A percentile compares a stretch with the other conserved stretches of the same genome.
phyloP scores from a whole-genome alignment of 37 sponge, comb jelly and placozoan species.

The Oopsacas minuta region DNA sequence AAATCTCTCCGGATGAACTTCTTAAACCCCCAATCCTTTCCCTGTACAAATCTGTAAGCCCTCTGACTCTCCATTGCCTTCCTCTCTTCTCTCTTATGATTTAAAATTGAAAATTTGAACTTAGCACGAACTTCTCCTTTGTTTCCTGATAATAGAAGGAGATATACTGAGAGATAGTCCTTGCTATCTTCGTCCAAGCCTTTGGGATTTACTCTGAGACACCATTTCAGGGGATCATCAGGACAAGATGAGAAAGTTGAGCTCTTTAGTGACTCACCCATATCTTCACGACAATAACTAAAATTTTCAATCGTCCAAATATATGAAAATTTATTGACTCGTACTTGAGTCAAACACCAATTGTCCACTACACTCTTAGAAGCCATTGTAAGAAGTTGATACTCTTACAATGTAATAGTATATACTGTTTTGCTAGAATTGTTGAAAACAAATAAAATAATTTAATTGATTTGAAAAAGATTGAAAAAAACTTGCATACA shows the following conservation, averaged over 20 bases:
- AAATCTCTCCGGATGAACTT: constrained; percentile 96
- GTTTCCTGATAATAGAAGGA: constrained; percentile 72
- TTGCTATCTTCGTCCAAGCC: constrained; percentile 94
- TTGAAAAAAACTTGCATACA: no score
- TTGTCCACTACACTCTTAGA: constrained; percentile 63
- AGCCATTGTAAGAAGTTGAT: no score
- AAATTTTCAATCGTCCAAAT: constrained; percentile 98
- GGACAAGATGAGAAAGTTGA: constrained; percentile 70
- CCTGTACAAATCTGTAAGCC: constrained; percentile 93
- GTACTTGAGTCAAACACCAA: constrained; percentile 90
- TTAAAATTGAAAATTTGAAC: constrained; percentile 94
- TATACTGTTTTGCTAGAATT: no score
- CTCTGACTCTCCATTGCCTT: constrained; percentile 99
- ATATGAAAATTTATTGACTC: constrained; percentile 84
- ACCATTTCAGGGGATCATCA: constrained; percentile 86
- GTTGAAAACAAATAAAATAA: no score
- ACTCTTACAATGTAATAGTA: no score
- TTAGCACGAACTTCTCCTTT: constrained; percentile 89
- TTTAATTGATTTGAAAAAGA: no score
- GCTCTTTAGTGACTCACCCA: constrained; percentile 88
- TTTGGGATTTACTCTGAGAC: constrained; percentile 89
- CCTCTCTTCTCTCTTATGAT: constrained; percentile 82
- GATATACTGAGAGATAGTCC: constrained; percentile 92
- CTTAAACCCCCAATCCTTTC: constrained; percentile 99
- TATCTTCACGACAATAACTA: constrained; percentile 90